phyloP scores from a whole-genome alignment of 2,113 vertebrate species.

The Pica pica region DNA sequence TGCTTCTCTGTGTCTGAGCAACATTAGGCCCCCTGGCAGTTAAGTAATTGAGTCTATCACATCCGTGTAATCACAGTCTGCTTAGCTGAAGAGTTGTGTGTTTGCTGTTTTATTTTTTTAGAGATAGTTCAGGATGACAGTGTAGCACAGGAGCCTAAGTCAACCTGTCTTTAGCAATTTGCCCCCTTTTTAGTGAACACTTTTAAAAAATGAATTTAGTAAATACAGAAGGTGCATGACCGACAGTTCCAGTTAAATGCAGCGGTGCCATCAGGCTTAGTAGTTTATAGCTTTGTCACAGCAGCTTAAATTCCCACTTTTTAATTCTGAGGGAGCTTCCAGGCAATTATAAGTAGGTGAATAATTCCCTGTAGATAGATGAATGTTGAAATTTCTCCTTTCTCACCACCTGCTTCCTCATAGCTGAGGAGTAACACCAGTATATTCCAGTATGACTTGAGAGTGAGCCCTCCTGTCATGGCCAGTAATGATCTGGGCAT shows the following conservation, averaged over 20 bases:
- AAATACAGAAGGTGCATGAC: neutral
- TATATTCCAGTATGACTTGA: neutral
- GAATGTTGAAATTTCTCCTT: neutral
- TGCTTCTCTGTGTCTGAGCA: neutral
- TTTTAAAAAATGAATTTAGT: neutral
- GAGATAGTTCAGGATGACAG: neutral
- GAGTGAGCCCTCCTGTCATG: neutral
- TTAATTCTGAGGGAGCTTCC: neutral
- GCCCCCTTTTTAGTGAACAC: neutral
- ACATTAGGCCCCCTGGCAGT: neutral
- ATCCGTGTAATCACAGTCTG: conserved; percentile 5
- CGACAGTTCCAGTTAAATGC: neutral
- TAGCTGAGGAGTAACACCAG: neutral
- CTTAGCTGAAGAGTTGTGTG: neutral
- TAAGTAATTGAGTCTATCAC: conserved; percentile 8
- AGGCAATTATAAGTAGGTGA: neutral
- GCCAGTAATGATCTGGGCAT: neutral
- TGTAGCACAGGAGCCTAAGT: neutral
- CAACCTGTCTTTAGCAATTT: neutral
- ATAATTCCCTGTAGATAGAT: neutral
- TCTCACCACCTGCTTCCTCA: neutral
- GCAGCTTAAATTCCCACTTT: neutral
- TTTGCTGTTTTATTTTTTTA: neutral
- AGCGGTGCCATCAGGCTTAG: neutral
- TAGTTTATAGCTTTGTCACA: neutral